Base-by-base conservation (phyloP, 2,113 vertebrate species). In the Corydoras sp. region DNA sequence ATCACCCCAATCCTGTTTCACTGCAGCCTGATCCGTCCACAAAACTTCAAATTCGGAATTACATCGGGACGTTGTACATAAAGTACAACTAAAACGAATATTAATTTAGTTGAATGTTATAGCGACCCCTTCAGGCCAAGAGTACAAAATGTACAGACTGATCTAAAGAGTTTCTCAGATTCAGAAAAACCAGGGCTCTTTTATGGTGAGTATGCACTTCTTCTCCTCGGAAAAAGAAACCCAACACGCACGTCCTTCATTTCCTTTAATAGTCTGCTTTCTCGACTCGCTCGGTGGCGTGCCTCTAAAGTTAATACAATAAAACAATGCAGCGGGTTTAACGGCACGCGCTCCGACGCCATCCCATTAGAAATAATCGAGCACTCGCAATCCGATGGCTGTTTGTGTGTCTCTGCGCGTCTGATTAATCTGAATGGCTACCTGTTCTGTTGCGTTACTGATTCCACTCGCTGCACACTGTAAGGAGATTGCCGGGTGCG, bases 111-210 rank as follows among this genome's bases (percentile, higher is more conserved):
- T n/a, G n/a, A n/a, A n/a, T n/a, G n/a, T n/a, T n/a, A n/a, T n/a
- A n/a, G n/a, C n/a, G n/a, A n/a, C n/a, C n/a, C n/a, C n/a, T n/a
- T n/a, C n/a, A n/a, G n/a, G n/a, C n/a, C n/a, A n/a, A n/a, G n/a
- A n/a, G n/a, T n/a, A n/a, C n/a, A n/a, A n/a, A n/a, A n/a, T n/a
- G n/a, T n/a, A n/a, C n/a, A n/a, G n/a, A n/a, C n/a, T n/a, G n/a
- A n/a, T n/a, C n/a, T n/a, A n/a, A n/a, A n/a, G n/a, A n/a, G n/a
- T 54, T 82, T 83, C 86, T 76, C 93, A 99, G 97, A 99, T 99
- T 93, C 96, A 97, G 94, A 99, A 98, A 90, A 99, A 93, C 92
- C 97, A 98, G 90, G 97, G 97, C 88, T 99, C 97, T 92, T 92
- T 99, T 95, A 98, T 99, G 94, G 97, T 99, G 91, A 97, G 95